Evolutionary conservation across 2,888 invertebrate genomes (phyloP), one percentile per base, ranked within the genome.

Genomic region (Eilema sororculum): DNA sequence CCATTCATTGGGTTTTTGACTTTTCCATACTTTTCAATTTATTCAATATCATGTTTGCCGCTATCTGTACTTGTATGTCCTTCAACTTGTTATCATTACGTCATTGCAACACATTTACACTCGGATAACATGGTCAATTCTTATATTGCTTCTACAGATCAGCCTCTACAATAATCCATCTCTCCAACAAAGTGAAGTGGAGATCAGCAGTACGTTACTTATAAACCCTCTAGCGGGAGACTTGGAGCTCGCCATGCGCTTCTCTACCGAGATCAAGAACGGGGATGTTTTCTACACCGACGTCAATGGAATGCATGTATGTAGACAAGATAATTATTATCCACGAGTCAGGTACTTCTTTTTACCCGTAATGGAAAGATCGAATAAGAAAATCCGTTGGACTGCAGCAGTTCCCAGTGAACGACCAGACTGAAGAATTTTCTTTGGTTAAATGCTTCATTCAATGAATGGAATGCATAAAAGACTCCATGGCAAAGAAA

Each of bases 261-360:
- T 99, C 76, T 96, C 97, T 57, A 98, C 98, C 0, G 96, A 96
- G 67, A 97, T 99, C 69, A 96, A 96, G 72, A 98, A 97, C 82
- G 96, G 95, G 0, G 97, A 97, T 83, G 96, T 96, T 58, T 99
- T 99, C 92, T 99, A 97, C 86, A 99, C 99, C 0, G 99, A 99
- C 93, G 95, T 98, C 0, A 99, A 99, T 92, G 99, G 98, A 25
- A 97, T 98, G 90, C 98, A 98, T 96, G 98, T 98, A 89, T 86
- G 86, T 52, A 52, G 52, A 52, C 3, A 20, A 20, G 3, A 20
- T 20, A 46, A 1, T 20, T 52, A 52, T 52, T 6, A n/a, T 20
- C n/a, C n/a, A 20, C n/a, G 9, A n/a, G 20, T 52, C n/a, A n/a
- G n/a, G n/a, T 52, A 2, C 9, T 52, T n/a, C 6, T n/a, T 9